These are phyloP conservation scores for Lophura swinhoii DNA, from an alignment of 2,797 vertebrate genomes.

Conservation along the genomic window DNA sequence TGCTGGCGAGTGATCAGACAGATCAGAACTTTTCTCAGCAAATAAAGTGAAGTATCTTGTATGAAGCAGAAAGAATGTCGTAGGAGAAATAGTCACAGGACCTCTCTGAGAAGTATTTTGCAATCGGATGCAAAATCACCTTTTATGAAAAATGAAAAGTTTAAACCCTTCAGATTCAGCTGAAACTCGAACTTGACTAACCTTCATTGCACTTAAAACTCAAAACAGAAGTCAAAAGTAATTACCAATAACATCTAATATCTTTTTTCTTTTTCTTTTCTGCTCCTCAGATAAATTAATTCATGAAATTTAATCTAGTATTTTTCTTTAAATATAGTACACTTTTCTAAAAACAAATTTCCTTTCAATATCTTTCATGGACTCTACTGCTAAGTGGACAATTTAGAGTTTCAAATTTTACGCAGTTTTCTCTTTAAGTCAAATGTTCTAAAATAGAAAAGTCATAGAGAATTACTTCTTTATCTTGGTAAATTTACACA, in stretches of 20 bases:
- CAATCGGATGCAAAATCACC: not conserved
- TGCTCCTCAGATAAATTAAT: not conserved
- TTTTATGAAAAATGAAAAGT: not conserved
- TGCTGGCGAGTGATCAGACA: not conserved
- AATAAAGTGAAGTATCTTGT: not conserved
- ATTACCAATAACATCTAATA: not conserved
- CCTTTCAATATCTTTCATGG: not conserved
- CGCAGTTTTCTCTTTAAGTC: not conserved
- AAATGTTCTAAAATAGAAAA: not conserved
- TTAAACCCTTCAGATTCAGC: not conserved
- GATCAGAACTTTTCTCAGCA: not conserved
- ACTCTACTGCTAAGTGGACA: not conserved
- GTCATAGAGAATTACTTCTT: not conserved
- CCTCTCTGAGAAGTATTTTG: not conserved
- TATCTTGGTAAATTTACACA: not conserved
- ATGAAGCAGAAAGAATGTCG: not conserved
- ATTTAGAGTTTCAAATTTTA: not conserved
- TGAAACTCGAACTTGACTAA: not conserved
- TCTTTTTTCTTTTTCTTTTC: accelerated
- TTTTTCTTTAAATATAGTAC: not conserved
- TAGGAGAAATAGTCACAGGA: not conserved
- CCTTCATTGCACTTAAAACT: not conserved
- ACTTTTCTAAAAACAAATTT: accelerated
- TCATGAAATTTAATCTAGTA: not conserved
- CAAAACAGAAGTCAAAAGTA: not conserved